Evolutionary conservation across 2,888 invertebrate genomes (phyloP).

Genomic region (Phortica magna): DNA sequence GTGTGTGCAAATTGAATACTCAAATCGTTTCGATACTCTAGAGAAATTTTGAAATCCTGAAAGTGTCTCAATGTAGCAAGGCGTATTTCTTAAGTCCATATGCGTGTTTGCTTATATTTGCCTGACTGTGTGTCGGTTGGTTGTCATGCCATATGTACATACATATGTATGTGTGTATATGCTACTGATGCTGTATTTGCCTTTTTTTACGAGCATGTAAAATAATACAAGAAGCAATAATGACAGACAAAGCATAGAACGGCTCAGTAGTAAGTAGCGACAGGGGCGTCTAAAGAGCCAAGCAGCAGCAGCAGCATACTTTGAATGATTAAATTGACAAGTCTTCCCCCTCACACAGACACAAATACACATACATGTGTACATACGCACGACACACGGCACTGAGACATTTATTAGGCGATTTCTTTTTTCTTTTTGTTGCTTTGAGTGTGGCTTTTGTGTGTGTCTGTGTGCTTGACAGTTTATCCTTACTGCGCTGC

Average conservation of each 20-base stretch:
- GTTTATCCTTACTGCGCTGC: not conserved
- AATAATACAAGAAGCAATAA: constrained; percentile 33
- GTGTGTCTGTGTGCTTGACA: not conserved
- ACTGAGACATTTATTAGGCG: too few species aligned
- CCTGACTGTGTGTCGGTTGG: too few species aligned
- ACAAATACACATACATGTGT: not conserved
- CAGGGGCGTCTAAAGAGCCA: not conserved
- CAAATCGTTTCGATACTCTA: constrained; percentile 42
- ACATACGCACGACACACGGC: not conserved
- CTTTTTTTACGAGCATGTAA: constrained; percentile 16
- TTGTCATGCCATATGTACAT: too few species aligned
- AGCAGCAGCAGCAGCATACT: not conserved
- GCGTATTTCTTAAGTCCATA: not conserved
- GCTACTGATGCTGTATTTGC: not conserved
- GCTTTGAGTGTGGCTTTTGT: not conserved
- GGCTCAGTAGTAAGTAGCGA: too few species aligned
- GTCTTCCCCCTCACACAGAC: not conserved
- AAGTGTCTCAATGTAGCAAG: not conserved
- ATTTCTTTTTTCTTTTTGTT: not conserved
- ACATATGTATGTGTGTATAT: not conserved
- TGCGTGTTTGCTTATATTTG: not conserved
- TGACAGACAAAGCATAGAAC: not conserved
- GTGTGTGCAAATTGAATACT: constrained; percentile 39
- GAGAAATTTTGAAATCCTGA: constrained; percentile 64
- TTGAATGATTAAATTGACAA: constrained; percentile 33